Conservation (phyloP, 2,797 vertebrate species). For the Acestrorhynchus altus region DNA sequence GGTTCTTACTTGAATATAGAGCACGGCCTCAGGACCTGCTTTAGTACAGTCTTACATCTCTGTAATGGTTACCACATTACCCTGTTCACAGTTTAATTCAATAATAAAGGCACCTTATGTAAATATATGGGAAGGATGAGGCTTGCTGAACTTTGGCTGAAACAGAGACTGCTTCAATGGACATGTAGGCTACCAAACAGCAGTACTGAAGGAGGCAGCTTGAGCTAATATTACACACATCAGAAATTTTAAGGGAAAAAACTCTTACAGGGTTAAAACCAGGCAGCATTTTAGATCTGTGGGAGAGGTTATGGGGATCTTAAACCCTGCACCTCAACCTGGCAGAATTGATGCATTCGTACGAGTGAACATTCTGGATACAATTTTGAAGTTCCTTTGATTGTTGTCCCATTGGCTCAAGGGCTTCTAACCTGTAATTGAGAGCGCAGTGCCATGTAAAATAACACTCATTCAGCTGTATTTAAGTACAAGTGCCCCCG, state of each 20-base stretch:
- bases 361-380: neutral
- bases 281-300: neutral
- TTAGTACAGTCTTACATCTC: neutral
- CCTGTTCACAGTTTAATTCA: constrained; percentile 16
- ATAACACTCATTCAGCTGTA: neutral
- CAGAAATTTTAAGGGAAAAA: neutral
- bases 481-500: neutral
- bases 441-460: neutral
- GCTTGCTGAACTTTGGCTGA: neutral
- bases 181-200: neutral
- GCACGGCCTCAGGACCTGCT: neutral
- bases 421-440: neutral
- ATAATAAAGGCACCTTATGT: constrained; percentile 22
- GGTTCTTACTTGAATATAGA: no score
- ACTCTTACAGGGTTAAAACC: neutral
- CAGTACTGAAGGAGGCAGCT: constrained; percentile 10
- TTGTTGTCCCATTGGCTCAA: neutral
- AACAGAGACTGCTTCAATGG: neutral
- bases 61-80: neutral
- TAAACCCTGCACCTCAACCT: neutral
- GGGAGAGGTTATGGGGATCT: neutral
- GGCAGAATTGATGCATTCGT: neutral
- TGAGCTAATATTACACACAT: constrained; percentile 25
- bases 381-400: neutral
- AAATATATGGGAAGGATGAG: neutral